Evolutionary conservation across 2,888 invertebrate genomes (phyloP).

Genomic region (Sipha maydis): DNA sequence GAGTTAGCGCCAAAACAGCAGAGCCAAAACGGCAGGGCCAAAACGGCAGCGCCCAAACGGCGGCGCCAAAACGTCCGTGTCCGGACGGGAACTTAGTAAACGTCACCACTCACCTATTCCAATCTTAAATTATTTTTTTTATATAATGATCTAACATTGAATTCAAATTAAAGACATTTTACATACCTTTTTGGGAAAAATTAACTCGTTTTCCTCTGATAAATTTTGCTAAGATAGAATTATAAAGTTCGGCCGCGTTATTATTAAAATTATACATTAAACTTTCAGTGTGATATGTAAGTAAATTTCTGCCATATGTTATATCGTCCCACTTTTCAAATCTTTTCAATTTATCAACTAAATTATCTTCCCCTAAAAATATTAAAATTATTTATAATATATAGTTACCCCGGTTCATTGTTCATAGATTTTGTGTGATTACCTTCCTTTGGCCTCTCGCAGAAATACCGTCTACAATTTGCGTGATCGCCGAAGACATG

Average conservation of each 20-base stretch:
- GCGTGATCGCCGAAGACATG: background rate
- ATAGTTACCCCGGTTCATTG: background rate
- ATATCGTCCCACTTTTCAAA: background rate
- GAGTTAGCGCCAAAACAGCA: no score
- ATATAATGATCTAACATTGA: no score
- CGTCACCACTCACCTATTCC: no score
- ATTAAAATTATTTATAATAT: background rate
- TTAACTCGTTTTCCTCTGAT: constrained; percentile 2
- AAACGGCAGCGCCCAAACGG: no score
- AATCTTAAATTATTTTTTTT: no score
- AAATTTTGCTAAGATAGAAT: constrained; percentile 1
- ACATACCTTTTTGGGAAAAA: background rate
- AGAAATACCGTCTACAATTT: background rate
- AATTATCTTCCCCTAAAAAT: background rate
- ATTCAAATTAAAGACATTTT: background rate
- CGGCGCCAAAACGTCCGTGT: no score
- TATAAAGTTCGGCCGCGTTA: background rate
- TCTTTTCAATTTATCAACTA: background rate
- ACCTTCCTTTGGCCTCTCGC: background rate
- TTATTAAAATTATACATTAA: background rate
- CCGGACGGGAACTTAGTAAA: no score
- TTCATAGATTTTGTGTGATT: background rate
- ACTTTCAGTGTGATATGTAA: background rate
- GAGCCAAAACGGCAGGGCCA: no score
- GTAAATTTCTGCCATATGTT: background rate